Base-by-base conservation (phyloP, 2,113 vertebrate genomes). In the Takifugu flavidus region DNA sequence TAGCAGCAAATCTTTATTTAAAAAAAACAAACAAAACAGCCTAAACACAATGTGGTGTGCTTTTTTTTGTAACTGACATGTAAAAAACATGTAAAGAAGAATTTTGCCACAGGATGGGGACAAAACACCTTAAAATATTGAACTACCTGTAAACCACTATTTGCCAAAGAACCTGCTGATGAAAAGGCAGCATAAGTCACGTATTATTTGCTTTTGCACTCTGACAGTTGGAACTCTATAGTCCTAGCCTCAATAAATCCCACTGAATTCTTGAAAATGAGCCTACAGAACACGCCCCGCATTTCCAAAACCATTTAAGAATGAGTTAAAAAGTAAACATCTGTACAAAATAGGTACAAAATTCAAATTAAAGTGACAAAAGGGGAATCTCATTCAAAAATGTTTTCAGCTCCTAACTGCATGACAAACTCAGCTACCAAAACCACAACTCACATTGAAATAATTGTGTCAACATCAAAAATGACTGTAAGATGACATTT, bases 41-140 rank as follows among this genome's bases (percentile, higher is more conserved):
- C 25, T 4, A 50, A 6, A 39, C 31, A 34, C 31, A 31, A 31
- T 31, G 5, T 31, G 29, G 29, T 6, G 4, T 31, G 29, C 6
- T 2, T 25, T 3, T 26, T 10, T 11, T 31, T 31, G 5, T 31
- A 5, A 7, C 31, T 34, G 8, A 10, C 7, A 39, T 3, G 34
- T 39, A 10, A 39, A 39, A 39, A 39, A 39, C 7, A 39, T 10
- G 34, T 39, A 39, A 39, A 39, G 11, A 39, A 10, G 34, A 4
- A 39, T 39, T 39, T 39, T 45, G n/a, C 73, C 75, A 72, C 64
- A 47, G 11, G 76, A 56, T 78, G 70, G 67, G 39, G 67, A 67
- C 67, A 81, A 62, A 79, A 39, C 34, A 39, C 34, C 34, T 39
- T 39, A 10, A 39, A 39, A 39, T 11, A 10, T 39, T 39, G 5